Evolutionary conservation across 2,888 invertebrate species (phyloP).

Genomic region (Tinea pellionella): DNA sequence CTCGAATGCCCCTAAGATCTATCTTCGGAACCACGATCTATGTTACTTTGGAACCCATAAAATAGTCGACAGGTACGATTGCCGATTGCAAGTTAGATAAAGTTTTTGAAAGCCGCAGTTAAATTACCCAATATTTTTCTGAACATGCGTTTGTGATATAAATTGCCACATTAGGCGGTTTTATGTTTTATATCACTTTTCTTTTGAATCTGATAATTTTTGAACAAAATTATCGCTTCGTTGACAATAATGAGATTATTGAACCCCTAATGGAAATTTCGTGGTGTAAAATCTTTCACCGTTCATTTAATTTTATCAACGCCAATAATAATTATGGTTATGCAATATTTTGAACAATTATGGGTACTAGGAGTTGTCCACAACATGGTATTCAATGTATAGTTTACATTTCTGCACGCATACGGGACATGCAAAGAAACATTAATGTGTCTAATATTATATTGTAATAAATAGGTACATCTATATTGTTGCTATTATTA

Average conservation of each 20-base stretch:
- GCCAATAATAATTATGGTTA: too few species aligned
- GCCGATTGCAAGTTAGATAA: conserved; percentile 12
- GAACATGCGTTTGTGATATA: not conserved
- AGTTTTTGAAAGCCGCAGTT: not conserved
- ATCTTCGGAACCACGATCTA: conserved; percentile 11
- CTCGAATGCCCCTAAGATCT: conserved; percentile 5
- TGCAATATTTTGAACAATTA: too few species aligned
- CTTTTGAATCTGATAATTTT: not conserved
- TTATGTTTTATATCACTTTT: not conserved
- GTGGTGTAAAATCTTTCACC: too few species aligned
- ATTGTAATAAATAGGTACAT: too few species aligned
- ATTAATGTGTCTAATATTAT: too few species aligned
- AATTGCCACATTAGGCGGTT: not conserved
- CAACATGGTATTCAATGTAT: too few species aligned
- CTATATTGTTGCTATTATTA: too few species aligned
- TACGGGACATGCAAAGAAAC: too few species aligned
- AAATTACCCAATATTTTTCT: not conserved
- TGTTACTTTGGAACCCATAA: conserved; percentile 8
- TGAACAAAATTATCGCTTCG: not conserved
- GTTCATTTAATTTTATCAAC: too few species aligned
- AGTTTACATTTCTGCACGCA: too few species aligned
- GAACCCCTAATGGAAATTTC: too few species aligned
- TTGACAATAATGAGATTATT: not conserved
- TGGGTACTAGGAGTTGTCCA: too few species aligned
- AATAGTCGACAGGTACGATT: conserved; percentile 13